A percentile compares a stretch with the other conserved stretches of the same genome.
phyloP scores from a whole-genome alignment of 2,113 vertebrate genomes.

The Emydocephalus ijimae region DNA sequence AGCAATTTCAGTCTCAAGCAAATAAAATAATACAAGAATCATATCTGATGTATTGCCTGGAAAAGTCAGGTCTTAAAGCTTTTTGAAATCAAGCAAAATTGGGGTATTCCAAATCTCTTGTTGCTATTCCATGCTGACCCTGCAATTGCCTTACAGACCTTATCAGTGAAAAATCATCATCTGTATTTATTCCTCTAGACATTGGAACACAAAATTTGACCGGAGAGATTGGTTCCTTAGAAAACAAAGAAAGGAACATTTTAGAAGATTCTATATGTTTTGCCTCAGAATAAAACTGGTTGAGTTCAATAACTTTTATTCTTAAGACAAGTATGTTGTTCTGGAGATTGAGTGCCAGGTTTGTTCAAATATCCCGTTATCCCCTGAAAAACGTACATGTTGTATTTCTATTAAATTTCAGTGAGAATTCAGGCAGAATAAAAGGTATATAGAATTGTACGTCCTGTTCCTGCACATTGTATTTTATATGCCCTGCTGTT shows the following conservation, averaged over 20 bases:
- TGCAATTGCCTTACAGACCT: neutral
- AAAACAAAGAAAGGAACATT: neutral
- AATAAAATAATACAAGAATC: neutral
- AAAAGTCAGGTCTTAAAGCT: neutral
- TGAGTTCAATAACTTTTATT: neutral
- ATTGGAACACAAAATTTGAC: neutral
- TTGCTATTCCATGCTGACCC: neutral
- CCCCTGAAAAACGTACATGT: neutral
- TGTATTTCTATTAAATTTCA: neutral
- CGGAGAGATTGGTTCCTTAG: neutral
- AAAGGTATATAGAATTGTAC: neutral
- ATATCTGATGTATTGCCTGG: neutral
- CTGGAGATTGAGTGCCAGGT: neutral
- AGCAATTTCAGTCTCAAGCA: neutral
- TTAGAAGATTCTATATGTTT: neutral
- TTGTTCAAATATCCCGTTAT: neutral
- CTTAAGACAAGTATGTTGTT: neutral
- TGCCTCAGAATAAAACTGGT: neutral
- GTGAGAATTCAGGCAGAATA: neutral
- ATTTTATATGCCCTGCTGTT: neutral
- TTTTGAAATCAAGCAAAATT: neutral
- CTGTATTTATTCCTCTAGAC: too few relatives aligned
- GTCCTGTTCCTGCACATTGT: neutral
- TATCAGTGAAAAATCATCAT: neutral
- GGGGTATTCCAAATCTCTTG: neutral